A percentile compares a stretch with the other conserved stretches of the same genome.
Conservation (phyloP, 2,888 invertebrate genomes). For the Agrilus biguttatus region DNA sequence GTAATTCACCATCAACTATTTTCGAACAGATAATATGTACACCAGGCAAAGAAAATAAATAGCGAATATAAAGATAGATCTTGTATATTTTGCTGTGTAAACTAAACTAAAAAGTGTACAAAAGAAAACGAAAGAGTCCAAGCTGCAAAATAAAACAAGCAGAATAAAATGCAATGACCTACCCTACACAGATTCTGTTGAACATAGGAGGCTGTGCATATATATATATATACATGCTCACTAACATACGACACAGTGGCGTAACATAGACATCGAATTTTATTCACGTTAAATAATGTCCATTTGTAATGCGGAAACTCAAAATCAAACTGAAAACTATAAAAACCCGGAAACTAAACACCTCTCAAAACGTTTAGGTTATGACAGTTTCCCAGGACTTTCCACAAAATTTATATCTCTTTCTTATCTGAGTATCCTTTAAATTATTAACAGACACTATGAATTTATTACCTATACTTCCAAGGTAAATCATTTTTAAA, state of each 20-base stretch:
- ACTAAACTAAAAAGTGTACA: conserved; percentile 27
- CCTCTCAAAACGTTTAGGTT: too few relatives aligned
- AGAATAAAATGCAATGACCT: conserved; percentile 33
- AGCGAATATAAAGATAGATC: conserved; percentile 24
- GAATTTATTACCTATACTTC: too few relatives aligned
- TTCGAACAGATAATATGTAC: not conserved
- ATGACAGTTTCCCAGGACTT: too few relatives aligned
- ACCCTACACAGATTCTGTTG: conserved; percentile 35
- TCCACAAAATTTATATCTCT: too few relatives aligned
- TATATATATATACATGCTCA: conserved; percentile 21
- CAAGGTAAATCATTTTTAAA: too few relatives aligned
- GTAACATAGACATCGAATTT: conserved; percentile 4
- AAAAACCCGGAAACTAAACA: too few relatives aligned
- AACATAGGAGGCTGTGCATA: conserved; percentile 32
- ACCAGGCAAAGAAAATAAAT: conserved; percentile 17
- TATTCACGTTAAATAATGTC: too few relatives aligned
- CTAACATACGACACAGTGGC: conserved; percentile 17
- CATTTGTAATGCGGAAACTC: too few relatives aligned
- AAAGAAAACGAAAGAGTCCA: conserved; percentile 28
- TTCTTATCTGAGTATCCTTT: too few relatives aligned
- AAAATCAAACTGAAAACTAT: too few relatives aligned
- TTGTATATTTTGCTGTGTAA: conserved; percentile 19
- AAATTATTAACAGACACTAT: too few relatives aligned
- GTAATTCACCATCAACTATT: not conserved
- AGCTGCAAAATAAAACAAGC: conserved; percentile 31